Conservation (phyloP, 2,113 vertebrate genomes). For the Burhinus oedicnemus region DNA sequence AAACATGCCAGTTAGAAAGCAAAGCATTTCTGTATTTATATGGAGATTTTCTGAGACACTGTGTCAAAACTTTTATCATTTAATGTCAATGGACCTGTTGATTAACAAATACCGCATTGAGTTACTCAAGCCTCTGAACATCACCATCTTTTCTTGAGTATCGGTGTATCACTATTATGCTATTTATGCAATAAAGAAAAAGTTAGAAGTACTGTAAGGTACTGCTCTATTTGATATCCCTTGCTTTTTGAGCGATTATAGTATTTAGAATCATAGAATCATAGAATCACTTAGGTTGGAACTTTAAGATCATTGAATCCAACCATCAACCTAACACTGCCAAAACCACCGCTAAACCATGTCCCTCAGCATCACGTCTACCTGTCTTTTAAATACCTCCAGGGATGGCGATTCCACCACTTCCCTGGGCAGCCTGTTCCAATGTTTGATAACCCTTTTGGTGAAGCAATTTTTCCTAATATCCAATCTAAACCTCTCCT, state of each 20-base stretch:
- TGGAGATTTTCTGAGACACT: neutral
- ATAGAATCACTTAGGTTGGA: too few species aligned
- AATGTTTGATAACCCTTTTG: too few species aligned
- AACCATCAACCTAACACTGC: too few species aligned
- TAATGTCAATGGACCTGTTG: neutral
- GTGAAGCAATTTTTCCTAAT: too few species aligned
- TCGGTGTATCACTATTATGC: rapidly evolving
- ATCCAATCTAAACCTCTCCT: too few species aligned
- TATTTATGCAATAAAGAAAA: neutral
- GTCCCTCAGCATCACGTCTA: too few species aligned
- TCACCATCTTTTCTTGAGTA: neutral
- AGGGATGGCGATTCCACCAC: too few species aligned
- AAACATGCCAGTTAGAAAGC: neutral
- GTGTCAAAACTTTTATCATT: neutral
- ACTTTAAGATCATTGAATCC: too few species aligned
- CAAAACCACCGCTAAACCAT: too few species aligned
- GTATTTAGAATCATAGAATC: neutral
- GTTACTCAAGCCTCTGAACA: neutral
- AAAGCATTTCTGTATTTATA: neutral
- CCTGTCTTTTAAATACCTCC: too few species aligned
- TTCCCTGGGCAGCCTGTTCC: too few species aligned
- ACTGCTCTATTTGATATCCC: neutral
- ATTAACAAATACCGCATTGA: neutral
- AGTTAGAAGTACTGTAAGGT: neutral
- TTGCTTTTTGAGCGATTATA: neutral